A percentile compares a stretch with the other conserved stretches of the same genome.
Evolutionary conservation across 1,140 invertebrate species (phyloP).

Genomic region (Phymorhynchus buccinoides): DNA sequence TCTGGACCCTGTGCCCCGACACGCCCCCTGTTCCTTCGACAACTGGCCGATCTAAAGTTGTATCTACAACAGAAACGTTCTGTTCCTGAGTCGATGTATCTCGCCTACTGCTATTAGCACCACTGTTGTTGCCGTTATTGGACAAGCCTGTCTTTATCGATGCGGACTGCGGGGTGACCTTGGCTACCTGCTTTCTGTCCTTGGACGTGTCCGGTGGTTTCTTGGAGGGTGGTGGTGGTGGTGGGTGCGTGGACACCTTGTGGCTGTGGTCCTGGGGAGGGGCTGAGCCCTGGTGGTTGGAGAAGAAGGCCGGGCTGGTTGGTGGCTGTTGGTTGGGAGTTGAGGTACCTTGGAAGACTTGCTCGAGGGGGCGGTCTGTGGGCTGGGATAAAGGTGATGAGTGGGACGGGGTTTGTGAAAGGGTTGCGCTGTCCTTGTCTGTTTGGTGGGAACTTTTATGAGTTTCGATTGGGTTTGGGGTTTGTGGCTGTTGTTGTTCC

Average conservation of each 20-base stretch:
- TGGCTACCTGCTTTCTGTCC: neutral
- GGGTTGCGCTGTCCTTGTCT: neutral
- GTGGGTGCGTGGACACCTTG: neutral
- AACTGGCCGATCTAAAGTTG: too few species aligned
- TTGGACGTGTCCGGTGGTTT: neutral
- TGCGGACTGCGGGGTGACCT: neutral
- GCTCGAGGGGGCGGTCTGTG: neutral
- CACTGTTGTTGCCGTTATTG: neutral
- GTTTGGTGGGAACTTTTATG: neutral
- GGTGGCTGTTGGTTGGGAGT: neutral
- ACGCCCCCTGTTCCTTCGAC: neutral
- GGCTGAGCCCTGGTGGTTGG: neutral
- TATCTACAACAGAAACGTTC: neutral
- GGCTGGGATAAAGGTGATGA: neutral
- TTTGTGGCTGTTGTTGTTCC: neutral
- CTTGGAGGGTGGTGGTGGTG: slow-evolving; percentile 2
- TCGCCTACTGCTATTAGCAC: too few species aligned
- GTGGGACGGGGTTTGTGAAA: neutral
- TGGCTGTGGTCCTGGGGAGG: slow-evolving; percentile 1
- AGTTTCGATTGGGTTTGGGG: too few species aligned
- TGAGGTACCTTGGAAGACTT: neutral
- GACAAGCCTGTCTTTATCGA: neutral
- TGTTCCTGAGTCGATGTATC: neutral
- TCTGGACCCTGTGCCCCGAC: neutral
- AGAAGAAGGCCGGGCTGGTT: neutral